Percentiles rank a stretch among this genome's conserved stretches.
phyloP scores from a whole-genome alignment of 1,140 invertebrate genomes.

The Drosophila miranda region DNA sequence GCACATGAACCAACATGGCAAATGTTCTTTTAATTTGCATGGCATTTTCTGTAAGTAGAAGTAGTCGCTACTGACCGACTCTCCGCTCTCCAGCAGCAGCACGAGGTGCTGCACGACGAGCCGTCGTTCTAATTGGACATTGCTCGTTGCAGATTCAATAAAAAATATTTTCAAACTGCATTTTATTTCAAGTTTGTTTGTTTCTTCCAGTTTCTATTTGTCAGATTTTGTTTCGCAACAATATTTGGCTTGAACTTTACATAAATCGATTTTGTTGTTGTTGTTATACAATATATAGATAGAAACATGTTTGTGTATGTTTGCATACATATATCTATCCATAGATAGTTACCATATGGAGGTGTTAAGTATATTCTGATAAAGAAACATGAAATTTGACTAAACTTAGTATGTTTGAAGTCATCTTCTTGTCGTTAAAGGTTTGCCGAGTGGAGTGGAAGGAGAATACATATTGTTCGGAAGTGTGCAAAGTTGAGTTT shows the following conservation, averaged over 20 bases:
- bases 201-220: neutral
- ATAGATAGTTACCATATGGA: conserved; percentile 5
- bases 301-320: conserved; percentile 41
- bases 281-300: conserved; percentile 62
- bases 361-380: conserved; percentile 38
- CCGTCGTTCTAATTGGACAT: neutral
- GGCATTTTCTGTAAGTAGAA: too few species aligned
- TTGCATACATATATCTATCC: conserved; percentile 15
- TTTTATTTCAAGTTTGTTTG: conserved; percentile 52
- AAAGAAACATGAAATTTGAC: conserved; percentile 33
- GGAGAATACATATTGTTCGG: too few species aligned
- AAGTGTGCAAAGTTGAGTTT: too few species aligned
- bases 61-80: too few species aligned
- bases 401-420: conserved; percentile 15
- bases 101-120: too few species aligned
- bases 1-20: too few species aligned
- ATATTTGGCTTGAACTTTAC: conserved; percentile 32
- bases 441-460: too few species aligned
- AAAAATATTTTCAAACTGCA: conserved; percentile 57
- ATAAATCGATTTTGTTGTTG: conserved; percentile 26
- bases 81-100: too few species aligned
- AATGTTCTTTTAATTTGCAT: too few species aligned
- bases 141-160: conserved; percentile 36
- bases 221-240: conserved; percentile 30
- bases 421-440: neutral